phyloP scores from a whole-genome alignment of 2,888 invertebrate genomes.

The Pollenia labialis region DNA sequence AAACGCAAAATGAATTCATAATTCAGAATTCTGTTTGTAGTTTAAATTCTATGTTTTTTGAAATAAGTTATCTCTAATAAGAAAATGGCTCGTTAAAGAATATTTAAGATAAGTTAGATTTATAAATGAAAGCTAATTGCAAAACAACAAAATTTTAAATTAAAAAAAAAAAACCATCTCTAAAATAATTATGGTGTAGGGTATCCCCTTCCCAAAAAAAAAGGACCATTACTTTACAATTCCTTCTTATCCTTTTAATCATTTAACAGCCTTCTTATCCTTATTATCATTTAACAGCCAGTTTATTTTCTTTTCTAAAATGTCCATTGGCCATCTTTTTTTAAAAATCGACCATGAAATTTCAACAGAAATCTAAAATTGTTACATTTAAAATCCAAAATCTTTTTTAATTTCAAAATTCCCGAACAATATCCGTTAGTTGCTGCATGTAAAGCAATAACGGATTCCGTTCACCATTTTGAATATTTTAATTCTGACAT shows the following conservation, averaged over 20 bases:
- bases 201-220: background rate
- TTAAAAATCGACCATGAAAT: background rate
- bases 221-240: no score
- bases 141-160: no score
- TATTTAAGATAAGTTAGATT: no score
- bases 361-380: background rate
- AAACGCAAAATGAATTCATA: no score
- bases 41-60: no score
- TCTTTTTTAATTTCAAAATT: conserved; percentile 60
- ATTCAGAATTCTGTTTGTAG: no score
- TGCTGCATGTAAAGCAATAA: background rate
- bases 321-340: conserved; percentile 25
- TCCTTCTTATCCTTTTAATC: background rate
- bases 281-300: conserved; percentile 35
- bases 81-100: no score
- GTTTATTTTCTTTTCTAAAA: conserved; percentile 9
- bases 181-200: conserved; percentile 7
- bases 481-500: conserved; percentile 69
- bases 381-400: conserved; percentile 41
- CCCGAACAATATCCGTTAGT: conserved; percentile 51
- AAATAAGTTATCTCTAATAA: no score
- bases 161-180: no score
- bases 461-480: conserved; percentile 62
- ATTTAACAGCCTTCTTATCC: conserved; percentile 2
- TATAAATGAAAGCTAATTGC: no score